Evolutionary conservation across 2,888 invertebrate genomes (phyloP).

Genomic region (Diarsia brunnea): DNA sequence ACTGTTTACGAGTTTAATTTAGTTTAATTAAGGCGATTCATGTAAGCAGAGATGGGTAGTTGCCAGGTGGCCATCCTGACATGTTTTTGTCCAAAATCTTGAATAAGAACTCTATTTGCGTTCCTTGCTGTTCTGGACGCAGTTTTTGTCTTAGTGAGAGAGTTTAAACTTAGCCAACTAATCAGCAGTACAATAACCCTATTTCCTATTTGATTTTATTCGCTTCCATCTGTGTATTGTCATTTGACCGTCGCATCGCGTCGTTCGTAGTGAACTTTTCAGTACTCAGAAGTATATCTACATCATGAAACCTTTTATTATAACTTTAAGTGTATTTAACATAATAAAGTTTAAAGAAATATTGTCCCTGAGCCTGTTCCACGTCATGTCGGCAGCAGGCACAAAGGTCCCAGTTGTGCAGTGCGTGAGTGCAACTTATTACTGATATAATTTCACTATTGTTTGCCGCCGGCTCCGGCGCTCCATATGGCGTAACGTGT

Average conservation of each 20-base stretch:
- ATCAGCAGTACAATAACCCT: neutral
- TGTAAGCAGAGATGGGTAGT: neutral
- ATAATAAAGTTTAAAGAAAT: conserved; percentile 28
- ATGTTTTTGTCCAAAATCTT: neutral
- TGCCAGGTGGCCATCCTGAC: neutral
- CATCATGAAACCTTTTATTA: neutral
- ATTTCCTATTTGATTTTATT: too few species aligned
- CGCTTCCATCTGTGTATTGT: neutral
- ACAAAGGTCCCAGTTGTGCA: conserved; percentile 79
- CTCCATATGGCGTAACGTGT: conserved; percentile 90
- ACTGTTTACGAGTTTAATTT: conserved; percentile 1
- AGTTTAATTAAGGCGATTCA: conserved; percentile 17
- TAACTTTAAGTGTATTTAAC: neutral
- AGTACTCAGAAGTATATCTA: neutral
- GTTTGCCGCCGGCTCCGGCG: conserved; percentile 84
- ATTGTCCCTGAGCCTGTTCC: conserved; percentile 56
- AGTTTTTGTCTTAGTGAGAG: neutral
- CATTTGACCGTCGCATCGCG: too few species aligned
- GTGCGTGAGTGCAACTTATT: conserved; percentile 89
- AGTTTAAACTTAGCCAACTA: neutral
- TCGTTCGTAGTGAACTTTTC: neutral
- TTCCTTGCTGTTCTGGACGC: neutral
- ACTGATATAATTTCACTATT: conserved; percentile 89
- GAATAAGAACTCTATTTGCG: neutral
- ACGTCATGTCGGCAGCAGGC: conserved; percentile 64